Evolutionary conservation across 2,888 invertebrate genomes (phyloP), one percentile per base, ranked within the genome.

Genomic region (Drosophila borborema): DNA sequence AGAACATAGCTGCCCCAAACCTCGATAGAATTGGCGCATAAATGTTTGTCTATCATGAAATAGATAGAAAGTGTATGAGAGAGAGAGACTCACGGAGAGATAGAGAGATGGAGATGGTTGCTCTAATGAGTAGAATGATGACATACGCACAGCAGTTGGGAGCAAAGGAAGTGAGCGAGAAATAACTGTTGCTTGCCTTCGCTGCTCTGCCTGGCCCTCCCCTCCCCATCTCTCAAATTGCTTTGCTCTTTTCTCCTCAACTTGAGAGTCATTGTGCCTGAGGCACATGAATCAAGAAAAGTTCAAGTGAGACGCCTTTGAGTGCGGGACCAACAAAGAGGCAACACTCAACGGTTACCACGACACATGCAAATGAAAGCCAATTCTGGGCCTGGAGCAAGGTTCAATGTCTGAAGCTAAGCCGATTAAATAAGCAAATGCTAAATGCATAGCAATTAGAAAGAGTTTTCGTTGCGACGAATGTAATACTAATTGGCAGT

Each of bases 61-160:
- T 28, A 28, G 55, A 28, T 1, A 28, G 28, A 28, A 28, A 28
- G 28, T 28, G 28, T n/a, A n/a, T 28, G 28, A 28, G 28, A 28
- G 28, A 1, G 6, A 1, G 28, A 6, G 28, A 28, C 0, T 28
- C 28, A 28, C 28, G 28, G 53, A 23, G 41, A 12, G 3, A n/a
- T 3, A 10, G 16, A 14, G 51, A 12, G 3, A n/a, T 3, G 14
- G 16, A 14, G 51, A 51, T 36, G 43, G 54, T 51, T 43, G 48
- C 41, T 23, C 59, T 81, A 81, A 82, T 86, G 73, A 74, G 71
- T 72, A 70, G 81, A 74, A 75, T 81, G 84, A 81, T 70, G 72
- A 79, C 77, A 77, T 38, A 55, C 60, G 58, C 60, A 71, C 67
- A 75, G 72, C 67, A 69, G n/a, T 38, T 38, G 55, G 23, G 16